phyloP scores from a whole-genome alignment of 1,140 invertebrate genomes.

The Odontomachus brunneus region DNA sequence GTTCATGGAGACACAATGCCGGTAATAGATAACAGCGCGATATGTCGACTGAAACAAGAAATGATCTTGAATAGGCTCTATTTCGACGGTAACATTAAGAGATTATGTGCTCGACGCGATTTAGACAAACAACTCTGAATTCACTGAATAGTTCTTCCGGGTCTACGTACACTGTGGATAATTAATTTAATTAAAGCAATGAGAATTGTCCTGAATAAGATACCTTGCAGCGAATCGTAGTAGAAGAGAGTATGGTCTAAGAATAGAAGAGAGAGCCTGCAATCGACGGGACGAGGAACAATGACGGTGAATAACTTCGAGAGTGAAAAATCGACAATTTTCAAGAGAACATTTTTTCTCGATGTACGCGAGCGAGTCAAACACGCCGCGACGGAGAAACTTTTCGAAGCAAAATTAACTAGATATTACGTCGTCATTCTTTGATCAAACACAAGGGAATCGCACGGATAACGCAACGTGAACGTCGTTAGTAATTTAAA shows the following conservation, averaged over 20 bases:
- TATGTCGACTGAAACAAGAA: too few species aligned
- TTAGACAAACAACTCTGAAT: conserved; percentile 24
- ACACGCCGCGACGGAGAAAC: not conserved
- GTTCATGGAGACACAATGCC: too few species aligned
- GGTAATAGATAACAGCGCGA: too few species aligned
- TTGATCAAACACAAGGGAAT: conserved; percentile 9
- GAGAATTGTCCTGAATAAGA: conserved; percentile 22
- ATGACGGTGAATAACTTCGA: not conserved
- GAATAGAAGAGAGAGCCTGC: not conserved
- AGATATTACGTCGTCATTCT: conserved; percentile 23
- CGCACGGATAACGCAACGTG: conserved; percentile 2
- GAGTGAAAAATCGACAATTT: not conserved
- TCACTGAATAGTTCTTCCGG: not conserved
- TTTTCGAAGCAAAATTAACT: conserved; percentile 3
- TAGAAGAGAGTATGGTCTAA: not conserved
- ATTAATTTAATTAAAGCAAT: conserved; percentile 31
- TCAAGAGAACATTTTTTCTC: too few species aligned
- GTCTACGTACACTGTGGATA: not conserved
- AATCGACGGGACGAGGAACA: not conserved
- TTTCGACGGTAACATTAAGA: not conserved
- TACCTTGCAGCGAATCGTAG: conserved; percentile 3
- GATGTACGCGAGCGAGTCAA: not conserved
- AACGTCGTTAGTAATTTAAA: conserved; percentile 35
- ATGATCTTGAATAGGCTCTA: too few species aligned
- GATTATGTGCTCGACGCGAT: not conserved